A percentile compares a stretch with the other conserved stretches of the same genome.
phyloP scores from a whole-genome alignment of 2,797 vertebrate genomes.

The Sebastes vulpes region DNA sequence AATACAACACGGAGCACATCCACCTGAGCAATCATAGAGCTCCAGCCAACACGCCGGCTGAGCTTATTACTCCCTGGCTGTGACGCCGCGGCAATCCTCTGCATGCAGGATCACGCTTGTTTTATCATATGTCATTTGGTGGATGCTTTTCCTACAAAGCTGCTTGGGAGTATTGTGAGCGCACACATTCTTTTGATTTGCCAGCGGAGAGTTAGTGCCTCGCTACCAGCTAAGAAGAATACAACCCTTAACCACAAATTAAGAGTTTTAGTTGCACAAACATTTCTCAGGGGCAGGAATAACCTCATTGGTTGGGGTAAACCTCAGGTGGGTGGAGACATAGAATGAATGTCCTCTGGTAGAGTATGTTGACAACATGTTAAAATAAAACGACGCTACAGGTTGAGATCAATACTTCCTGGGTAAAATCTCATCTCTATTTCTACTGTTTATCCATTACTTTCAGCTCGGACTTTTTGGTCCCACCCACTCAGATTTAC shows the following conservation, averaged over 20 bases:
- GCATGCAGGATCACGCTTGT: constrained; percentile 73
- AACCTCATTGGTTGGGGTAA: constrained; percentile 64
- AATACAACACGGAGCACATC: constrained; percentile 74
- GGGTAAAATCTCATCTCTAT: too few species aligned
- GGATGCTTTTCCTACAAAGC: constrained; percentile 58
- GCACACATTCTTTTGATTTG: constrained; percentile 55
- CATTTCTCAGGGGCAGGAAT: constrained; percentile 63
- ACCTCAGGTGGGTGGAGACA: constrained; percentile 68
- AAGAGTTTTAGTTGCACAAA: constrained; percentile 64
- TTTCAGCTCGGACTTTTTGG: not conserved
- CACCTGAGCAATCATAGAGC: constrained; percentile 85
- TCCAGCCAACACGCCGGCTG: constrained; percentile 70
- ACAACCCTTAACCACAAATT: constrained; percentile 69
- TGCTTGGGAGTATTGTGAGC: constrained; percentile 37
- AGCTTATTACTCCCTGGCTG: constrained; percentile 77
- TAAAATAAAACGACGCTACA: not conserved
- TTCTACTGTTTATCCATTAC: too few species aligned
- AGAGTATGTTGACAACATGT: not conserved
- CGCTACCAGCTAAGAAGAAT: constrained; percentile 57
- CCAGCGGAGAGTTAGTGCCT: constrained; percentile 43
- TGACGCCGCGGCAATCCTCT: constrained; percentile 64
- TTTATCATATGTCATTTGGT: constrained; percentile 71
- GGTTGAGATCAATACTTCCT: not conserved
- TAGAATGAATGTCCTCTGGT: constrained; percentile 32
- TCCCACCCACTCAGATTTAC: constrained; percentile 2